These are phyloP conservation scores for Hydrochoerus hydrochaeris DNA, from an alignment of 2,113 vertebrate genomes.

Conservation along the genomic window DNA sequence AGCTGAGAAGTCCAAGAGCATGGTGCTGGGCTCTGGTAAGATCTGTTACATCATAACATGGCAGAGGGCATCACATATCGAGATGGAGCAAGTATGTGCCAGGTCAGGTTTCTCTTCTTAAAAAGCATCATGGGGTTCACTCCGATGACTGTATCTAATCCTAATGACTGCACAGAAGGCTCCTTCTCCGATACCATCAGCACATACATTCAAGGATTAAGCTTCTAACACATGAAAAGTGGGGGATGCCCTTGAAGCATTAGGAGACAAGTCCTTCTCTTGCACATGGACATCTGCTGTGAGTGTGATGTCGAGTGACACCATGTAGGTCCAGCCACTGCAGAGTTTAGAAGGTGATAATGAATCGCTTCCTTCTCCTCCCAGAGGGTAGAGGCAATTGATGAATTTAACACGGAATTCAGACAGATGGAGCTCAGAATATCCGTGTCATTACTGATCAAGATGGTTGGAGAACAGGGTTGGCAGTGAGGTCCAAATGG, in stretches of 20 bases:
- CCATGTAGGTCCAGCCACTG: not conserved
- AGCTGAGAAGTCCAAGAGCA: not conserved
- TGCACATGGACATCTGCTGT: not conserved
- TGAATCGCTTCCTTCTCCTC: not conserved
- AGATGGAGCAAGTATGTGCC: too few species aligned
- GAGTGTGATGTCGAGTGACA: too few species aligned
- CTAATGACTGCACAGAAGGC: not conserved
- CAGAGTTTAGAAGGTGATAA: not conserved
- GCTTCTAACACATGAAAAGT: not conserved
- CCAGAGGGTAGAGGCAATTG: not conserved
- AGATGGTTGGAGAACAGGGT: not conserved
- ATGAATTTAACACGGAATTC: not conserved
- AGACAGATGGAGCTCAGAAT: conserved; percentile 34
- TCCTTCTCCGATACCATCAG: not conserved
- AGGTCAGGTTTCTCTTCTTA: not conserved
- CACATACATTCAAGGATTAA: not conserved
- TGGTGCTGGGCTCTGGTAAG: not conserved
- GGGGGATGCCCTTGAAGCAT: not conserved
- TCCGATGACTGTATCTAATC: not conserved
- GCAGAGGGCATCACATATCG: not conserved
- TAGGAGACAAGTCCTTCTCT: not conserved
- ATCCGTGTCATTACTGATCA: not conserved
- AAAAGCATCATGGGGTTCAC: not conserved
- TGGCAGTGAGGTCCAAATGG: not conserved
- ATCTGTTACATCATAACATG: not conserved